Evolutionary conservation across 2,888 invertebrate genomes (phyloP).

Genomic region (Polydrusus tereticollis): DNA sequence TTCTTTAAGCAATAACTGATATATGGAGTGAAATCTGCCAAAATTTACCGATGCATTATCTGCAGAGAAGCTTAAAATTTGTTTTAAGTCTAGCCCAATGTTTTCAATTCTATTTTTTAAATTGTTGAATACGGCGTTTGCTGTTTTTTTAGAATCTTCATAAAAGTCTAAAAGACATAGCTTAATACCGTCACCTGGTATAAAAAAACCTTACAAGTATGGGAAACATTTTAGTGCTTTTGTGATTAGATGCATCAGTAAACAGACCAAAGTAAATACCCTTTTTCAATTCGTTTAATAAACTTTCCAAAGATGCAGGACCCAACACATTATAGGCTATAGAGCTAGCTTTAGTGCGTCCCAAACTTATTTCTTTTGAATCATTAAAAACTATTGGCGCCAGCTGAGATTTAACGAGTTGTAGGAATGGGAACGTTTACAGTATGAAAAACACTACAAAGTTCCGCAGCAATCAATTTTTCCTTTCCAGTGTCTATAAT

Average conservation of each 20-base stretch:
- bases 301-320: background rate
- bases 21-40: too few relatives aligned
- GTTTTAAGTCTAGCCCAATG: background rate
- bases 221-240: background rate
- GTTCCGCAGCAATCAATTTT: background rate
- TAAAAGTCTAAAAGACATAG: background rate
- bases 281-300: background rate
- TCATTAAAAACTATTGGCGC: background rate
- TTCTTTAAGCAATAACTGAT: too few relatives aligned
- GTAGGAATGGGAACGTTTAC: background rate
- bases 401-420: background rate
- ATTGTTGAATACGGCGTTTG: background rate
- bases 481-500: background rate
- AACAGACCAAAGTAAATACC: slow-evolving; percentile 5
- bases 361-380: background rate
- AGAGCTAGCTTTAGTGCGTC: background rate
- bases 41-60: too few relatives aligned
- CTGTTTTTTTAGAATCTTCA: slow-evolving; percentile 5
- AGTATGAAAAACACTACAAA: background rate
- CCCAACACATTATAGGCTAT: background rate
- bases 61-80: background rate
- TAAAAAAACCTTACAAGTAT: slow-evolving; percentile 2
- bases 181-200: background rate
- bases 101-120: slow-evolving; percentile 5
- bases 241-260: slow-evolving; percentile 7